Percentiles rank a stretch among this genome's conserved stretches.
Conservation (phyloP, 2,888 invertebrate species). For the Epicampocera succincta region DNA sequence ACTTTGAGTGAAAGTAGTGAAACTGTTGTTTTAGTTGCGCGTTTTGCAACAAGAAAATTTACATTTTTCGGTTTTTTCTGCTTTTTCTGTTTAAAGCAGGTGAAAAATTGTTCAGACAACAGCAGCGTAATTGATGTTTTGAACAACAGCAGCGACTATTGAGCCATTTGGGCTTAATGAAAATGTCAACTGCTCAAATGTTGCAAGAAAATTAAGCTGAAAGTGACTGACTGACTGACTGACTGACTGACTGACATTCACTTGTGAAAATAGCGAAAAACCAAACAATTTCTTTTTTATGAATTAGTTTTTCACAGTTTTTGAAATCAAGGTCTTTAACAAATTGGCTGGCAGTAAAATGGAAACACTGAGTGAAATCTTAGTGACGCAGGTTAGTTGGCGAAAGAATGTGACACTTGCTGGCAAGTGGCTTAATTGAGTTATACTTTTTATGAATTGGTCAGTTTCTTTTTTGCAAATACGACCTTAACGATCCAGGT, state of each 20-base stretch:
- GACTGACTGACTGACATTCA: constrained; percentile 17
- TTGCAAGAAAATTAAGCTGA: constrained; percentile 20
- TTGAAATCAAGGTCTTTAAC: not conserved
- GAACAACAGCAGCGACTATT: constrained; percentile 8
- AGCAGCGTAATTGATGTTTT: constrained; percentile 34
- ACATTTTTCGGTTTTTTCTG: constrained; percentile 12
- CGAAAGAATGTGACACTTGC: no score
- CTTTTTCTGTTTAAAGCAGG: not conserved
- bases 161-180: constrained; percentile 37
- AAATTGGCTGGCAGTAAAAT: no score
- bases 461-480: no score
- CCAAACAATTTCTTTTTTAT: no score
- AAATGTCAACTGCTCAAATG: constrained; percentile 51
- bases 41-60: constrained; percentile 29
- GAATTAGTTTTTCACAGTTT: not conserved
- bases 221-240: no score
- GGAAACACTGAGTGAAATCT: no score
- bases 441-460: no score
- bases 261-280: not conserved
- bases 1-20: constrained; percentile 39
- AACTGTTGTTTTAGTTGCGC: constrained; percentile 20
- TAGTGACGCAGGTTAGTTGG: no score
- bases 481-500: no score
- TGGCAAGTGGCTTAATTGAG: no score
- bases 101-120: not conserved